These are phyloP conservation scores for Carterocephalus palaemon DNA, from an alignment of 2,888 invertebrate genomes.

Conservation along the genomic window DNA sequence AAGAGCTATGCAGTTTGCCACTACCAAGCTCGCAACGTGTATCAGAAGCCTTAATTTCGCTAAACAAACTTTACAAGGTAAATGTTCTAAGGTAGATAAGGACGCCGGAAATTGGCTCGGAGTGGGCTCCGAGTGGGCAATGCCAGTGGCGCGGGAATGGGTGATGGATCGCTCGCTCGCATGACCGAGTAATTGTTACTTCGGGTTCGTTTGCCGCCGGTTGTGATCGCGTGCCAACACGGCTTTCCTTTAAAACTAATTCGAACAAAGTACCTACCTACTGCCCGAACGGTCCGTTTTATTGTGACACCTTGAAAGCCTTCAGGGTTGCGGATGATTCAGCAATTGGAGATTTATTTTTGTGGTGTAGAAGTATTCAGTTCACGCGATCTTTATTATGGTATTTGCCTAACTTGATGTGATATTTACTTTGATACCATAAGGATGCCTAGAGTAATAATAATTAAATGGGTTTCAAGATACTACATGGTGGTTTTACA, in stretches of 20 bases:
- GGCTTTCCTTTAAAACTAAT: conserved; percentile 58
- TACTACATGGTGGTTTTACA: no score
- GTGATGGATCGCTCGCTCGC: conserved; percentile 73
- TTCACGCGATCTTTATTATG: no score
- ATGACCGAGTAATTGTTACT: conserved; percentile 76
- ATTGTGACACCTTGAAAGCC: conserved; percentile 49
- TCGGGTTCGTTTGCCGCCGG: conserved; percentile 55
- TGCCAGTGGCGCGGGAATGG: conserved; percentile 62
- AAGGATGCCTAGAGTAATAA: no score
- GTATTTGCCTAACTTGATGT: no score
- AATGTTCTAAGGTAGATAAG: conserved; percentile 67
- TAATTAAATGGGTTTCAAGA: no score
- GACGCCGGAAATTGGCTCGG: conserved; percentile 73
- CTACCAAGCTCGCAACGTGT: no score
- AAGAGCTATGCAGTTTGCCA: no score
- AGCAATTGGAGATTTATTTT: not conserved
- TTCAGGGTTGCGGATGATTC: conserved; percentile 28
- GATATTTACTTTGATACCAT: no score
- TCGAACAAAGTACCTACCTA: conserved; percentile 28
- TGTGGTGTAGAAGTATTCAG: no score
- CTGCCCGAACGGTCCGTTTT: conserved; percentile 38
- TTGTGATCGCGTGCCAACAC: conserved; percentile 53
- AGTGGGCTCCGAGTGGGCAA: conserved; percentile 64
- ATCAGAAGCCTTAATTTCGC: conserved; percentile 72
- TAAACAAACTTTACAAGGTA: conserved; percentile 67